Evolutionary conservation across 2,888 invertebrate genomes (phyloP).

Genomic region (Tenodera sinensis): DNA sequence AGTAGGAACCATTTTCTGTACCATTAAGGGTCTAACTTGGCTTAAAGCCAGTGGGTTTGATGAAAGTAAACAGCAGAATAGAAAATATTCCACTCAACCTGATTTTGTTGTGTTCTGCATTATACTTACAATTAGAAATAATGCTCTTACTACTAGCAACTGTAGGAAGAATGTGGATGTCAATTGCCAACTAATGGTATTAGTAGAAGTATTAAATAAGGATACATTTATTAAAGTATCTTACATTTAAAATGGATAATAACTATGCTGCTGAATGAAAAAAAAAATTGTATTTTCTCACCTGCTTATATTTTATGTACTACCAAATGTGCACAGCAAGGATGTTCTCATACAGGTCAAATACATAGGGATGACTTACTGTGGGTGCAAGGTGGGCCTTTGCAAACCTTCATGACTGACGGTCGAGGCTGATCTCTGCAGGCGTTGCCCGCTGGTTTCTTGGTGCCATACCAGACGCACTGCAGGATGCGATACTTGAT

Average conservation of each 20-base stretch:
- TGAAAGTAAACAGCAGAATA: no score
- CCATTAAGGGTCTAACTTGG: no score
- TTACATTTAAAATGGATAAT: background rate
- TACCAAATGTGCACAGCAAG: background rate
- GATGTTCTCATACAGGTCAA: background rate
- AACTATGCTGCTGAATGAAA: background rate
- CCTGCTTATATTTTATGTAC: background rate
- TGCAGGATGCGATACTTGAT: conserved; percentile 84
- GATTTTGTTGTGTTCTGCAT: no score
- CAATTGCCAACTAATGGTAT: no score
- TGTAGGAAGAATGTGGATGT: no score
- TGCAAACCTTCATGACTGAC: conserved; percentile 72
- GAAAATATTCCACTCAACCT: no score
- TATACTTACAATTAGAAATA: no score
- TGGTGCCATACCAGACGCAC: conserved; percentile 89
- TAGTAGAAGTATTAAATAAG: no score
- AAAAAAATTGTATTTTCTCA: background rate
- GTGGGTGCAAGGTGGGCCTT: conserved; percentile 61
- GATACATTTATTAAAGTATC: background rate
- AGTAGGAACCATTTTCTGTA: no score
- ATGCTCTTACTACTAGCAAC: no score
- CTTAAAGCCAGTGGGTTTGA: no score
- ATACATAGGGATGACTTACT: conserved; percentile 45
- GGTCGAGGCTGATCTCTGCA: conserved; percentile 77
- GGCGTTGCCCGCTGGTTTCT: conserved; percentile 77